Evolutionary conservation across 1,140 invertebrate species (phyloP).

Genomic region (Vanessa atalanta): DNA sequence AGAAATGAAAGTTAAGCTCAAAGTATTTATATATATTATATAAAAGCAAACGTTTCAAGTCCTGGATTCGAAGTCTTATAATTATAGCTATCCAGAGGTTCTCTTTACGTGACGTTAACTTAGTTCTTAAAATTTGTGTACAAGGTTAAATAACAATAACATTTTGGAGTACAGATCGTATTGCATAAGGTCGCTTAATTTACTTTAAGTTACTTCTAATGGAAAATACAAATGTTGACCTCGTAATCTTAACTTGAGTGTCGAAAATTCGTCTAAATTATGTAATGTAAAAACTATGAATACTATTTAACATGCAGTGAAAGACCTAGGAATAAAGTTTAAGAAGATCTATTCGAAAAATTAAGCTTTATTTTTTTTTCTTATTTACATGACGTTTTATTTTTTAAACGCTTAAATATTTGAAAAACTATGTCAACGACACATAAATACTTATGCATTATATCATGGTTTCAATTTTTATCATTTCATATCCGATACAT

Average conservation of each 20-base stretch:
- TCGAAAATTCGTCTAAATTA: too few relatives aligned
- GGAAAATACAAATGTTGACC: too few relatives aligned
- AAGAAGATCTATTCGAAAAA: too few relatives aligned
- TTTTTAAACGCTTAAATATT: too few relatives aligned
- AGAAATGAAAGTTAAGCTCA: not conserved
- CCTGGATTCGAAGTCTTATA: not conserved
- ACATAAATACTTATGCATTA: not conserved
- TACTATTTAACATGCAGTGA: too few relatives aligned
- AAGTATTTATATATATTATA: not conserved
- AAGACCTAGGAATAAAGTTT: too few relatives aligned
- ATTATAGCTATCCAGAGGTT: not conserved
- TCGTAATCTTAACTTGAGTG: too few relatives aligned
- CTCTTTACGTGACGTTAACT: not conserved
- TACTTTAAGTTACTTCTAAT: too few relatives aligned
- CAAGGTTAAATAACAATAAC: not conserved
- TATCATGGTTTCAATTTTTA: not conserved
- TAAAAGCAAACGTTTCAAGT: not conserved
- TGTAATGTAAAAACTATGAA: too few relatives aligned
- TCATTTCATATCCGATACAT: conserved; percentile 13
- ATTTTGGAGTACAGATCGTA: not conserved
- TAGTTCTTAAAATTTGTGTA: not conserved
- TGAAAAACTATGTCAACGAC: too few relatives aligned
- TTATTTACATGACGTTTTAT: too few relatives aligned
- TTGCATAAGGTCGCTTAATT: not conserved
- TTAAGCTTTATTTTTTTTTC: too few relatives aligned